A percentile compares a stretch with the other conserved stretches of the same genome.
Evolutionary conservation across 2,113 vertebrate genomes (phyloP).

Genomic region (Meles meles): DNA sequence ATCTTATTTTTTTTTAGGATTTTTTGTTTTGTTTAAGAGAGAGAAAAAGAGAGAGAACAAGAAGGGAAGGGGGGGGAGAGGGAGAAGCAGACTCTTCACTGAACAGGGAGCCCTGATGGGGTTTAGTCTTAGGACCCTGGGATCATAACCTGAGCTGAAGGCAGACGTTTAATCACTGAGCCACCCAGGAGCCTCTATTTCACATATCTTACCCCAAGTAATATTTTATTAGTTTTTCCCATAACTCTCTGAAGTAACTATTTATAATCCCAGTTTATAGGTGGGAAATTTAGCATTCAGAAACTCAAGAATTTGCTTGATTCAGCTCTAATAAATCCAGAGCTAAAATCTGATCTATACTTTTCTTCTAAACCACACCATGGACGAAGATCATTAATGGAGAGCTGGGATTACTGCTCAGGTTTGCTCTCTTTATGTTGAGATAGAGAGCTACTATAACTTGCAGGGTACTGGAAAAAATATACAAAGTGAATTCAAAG

Average conservation of each 20-base stretch:
- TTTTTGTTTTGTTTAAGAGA: not conserved
- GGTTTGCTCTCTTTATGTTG: not conserved
- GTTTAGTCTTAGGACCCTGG: not conserved
- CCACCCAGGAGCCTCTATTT: not conserved
- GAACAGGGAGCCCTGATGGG: not conserved
- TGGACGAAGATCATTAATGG: not conserved
- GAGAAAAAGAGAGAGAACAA: not conserved
- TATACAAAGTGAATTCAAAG: not conserved
- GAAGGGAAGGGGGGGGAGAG: not conserved
- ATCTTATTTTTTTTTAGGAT: not conserved
- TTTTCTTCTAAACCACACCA: not conserved
- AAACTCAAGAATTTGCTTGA: not conserved
- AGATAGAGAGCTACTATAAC: not conserved
- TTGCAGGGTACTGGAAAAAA: not conserved
- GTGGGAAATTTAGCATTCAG: not conserved
- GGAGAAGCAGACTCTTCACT: not conserved
- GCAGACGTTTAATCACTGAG: not conserved
- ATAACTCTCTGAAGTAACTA: not conserved
- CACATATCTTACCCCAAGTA: not conserved
- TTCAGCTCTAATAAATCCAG: not conserved
- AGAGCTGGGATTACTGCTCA: not conserved
- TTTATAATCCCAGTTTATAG: not conserved
- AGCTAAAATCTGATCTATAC: not conserved
- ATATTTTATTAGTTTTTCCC: not conserved
- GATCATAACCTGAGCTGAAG: not conserved